Evolutionary conservation across 1,140 invertebrate species (phyloP).

Genomic region (Battus philenor): DNA sequence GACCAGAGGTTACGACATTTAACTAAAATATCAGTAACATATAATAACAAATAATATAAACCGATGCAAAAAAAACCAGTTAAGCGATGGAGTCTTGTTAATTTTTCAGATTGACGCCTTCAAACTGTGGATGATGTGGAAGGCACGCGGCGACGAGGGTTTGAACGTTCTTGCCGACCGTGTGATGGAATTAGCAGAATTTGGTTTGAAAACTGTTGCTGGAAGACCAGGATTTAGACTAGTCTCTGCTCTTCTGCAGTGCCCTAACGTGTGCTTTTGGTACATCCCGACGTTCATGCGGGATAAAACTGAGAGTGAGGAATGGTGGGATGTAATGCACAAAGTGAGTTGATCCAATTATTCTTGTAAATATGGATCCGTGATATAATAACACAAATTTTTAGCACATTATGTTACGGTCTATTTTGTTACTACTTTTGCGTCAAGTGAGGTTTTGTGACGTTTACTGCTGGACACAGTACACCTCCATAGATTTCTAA

Average conservation of each 20-base stretch:
- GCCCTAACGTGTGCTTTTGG: slow-evolving; percentile 95
- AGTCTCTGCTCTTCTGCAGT: slow-evolving; percentile 79
- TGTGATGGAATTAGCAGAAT: slow-evolving; percentile 79
- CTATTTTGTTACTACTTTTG: no score
- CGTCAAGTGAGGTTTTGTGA: no score
- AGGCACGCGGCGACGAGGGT: slow-evolving; percentile 81
- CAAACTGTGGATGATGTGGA: slow-evolving; percentile 96
- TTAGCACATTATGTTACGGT: not conserved
- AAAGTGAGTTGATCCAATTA: slow-evolving; percentile 74
- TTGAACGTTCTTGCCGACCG: slow-evolving; percentile 79
- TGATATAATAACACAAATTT: not conserved
- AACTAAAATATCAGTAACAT: no score
- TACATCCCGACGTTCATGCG: slow-evolving; percentile 89
- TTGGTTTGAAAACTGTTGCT: slow-evolving; percentile 74
- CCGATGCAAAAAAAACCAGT: no score
- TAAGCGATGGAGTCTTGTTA: no score
- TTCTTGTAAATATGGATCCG: no score
- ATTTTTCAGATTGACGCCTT: slow-evolving; percentile 86
- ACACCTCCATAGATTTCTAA: no score
- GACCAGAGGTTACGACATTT: no score
- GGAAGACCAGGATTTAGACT: slow-evolving; percentile 78
- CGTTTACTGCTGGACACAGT: no score
- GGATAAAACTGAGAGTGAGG: slow-evolving; percentile 75
- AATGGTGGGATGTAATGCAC: slow-evolving; percentile 83
- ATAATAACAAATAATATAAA: no score